Percentiles rank a stretch among this genome's conserved stretches.
Evolutionary conservation across 2,888 invertebrate species (phyloP).

Genomic region (Ornithoptera alexandrae): DNA sequence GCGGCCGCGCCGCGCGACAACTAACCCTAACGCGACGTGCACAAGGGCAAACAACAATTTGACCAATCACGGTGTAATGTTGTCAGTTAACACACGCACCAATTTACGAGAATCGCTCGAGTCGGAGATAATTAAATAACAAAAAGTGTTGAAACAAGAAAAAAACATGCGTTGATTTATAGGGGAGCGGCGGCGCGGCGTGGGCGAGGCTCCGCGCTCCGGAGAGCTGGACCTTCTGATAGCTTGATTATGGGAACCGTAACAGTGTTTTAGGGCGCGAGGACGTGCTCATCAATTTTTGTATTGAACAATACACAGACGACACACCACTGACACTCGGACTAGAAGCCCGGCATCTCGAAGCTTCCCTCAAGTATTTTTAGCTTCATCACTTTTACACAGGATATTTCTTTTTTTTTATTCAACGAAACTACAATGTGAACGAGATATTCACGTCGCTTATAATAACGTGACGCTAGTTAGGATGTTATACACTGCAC

Average conservation of each 20-base stretch:
- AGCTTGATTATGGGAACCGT: slow-evolving; percentile 36
- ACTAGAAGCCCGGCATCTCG: too few species aligned
- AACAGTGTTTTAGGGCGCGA: slow-evolving; percentile 33
- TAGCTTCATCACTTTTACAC: too few species aligned
- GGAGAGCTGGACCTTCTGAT: slow-evolving; percentile 11
- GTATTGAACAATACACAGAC: too few species aligned
- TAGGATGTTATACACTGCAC: too few species aligned
- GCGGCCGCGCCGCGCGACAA: slow-evolving; percentile 26
- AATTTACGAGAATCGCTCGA: slow-evolving; percentile 58
- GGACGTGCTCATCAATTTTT: too few species aligned
- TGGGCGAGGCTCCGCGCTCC: slow-evolving; percentile 33
- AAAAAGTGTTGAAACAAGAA: slow-evolving; percentile 55
- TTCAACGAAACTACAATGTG: too few species aligned
- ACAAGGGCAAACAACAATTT: slow-evolving; percentile 28
- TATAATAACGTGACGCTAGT: too few species aligned
- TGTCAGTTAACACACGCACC: slow-evolving; percentile 44
- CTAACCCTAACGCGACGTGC: slow-evolving; percentile 18
- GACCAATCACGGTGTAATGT: slow-evolving; percentile 19
- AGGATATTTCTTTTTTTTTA: too few species aligned
- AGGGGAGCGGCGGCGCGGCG: slow-evolving; percentile 38
- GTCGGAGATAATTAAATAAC: slow-evolving; percentile 72
- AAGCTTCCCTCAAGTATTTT: too few species aligned
- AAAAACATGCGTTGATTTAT: slow-evolving; percentile 49
- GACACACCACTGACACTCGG: too few species aligned
- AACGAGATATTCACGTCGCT: too few species aligned